Percentiles rank a stretch among this genome's conserved stretches.
These are phyloP conservation scores for Drosophila formosana DNA, from an alignment of 2,888 invertebrate genomes.

Conservation along the genomic window DNA sequence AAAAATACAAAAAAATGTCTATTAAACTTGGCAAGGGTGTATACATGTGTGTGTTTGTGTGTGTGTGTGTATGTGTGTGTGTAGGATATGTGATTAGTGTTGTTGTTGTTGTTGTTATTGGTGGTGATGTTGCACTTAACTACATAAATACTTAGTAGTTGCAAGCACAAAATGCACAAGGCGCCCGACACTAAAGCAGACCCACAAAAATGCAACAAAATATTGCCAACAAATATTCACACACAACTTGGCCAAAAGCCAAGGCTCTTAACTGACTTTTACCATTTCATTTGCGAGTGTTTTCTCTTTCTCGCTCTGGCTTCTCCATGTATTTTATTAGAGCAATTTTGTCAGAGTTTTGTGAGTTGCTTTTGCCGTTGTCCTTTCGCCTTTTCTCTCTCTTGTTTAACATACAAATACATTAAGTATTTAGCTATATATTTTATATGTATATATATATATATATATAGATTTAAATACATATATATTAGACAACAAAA, in stretches of 20 bases:
- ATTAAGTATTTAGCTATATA: constrained; percentile 29
- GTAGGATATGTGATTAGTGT: constrained; percentile 67
- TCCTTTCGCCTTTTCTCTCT: neutral
- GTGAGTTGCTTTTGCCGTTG: neutral
- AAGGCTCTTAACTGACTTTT: neutral
- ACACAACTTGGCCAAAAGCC: constrained; percentile 11
- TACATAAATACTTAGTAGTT: constrained; percentile 36
- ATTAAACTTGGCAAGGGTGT: constrained; percentile 50
- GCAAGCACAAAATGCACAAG: constrained; percentile 13
- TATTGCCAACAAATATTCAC: constrained; percentile 11
- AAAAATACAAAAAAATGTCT: constrained; percentile 51
- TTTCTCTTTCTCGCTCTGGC: neutral
- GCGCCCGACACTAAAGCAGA: neutral
- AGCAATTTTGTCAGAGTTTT: neutral
- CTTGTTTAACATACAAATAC: constrained; percentile 35
- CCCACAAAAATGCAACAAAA: neutral
- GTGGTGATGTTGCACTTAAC: constrained; percentile 22
- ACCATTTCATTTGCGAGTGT: constrained; percentile 1
- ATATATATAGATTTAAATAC: constrained; percentile 40
- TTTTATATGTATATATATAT: constrained; percentile 21
- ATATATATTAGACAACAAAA: constrained; percentile 33
- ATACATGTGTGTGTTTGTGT: constrained; percentile 36
- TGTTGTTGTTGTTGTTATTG: constrained; percentile 1
- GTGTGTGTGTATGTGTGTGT: constrained; percentile 39
- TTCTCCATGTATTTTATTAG: neutral